These are phyloP conservation scores for Coptodon bakossiorum DNA, from an alignment of 2,113 vertebrate species.

Conservation along the genomic window DNA sequence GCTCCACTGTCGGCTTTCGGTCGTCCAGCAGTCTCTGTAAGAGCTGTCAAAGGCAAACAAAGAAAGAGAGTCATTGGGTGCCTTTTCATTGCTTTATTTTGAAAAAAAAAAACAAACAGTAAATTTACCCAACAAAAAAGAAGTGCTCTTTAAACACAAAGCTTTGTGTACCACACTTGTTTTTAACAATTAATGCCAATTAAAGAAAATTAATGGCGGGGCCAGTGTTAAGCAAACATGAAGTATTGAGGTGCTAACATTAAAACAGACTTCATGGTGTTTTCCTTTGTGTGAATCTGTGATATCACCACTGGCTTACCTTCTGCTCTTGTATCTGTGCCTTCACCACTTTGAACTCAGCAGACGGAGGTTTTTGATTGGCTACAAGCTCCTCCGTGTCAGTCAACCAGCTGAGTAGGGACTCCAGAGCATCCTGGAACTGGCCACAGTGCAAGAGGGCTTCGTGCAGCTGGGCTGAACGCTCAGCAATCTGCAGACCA, in stretches of 20 bases:
- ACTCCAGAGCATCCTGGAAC: slow-evolving; percentile 97
- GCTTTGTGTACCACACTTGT: slow-evolving; percentile 17
- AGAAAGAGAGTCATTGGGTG: slow-evolving; percentile 30
- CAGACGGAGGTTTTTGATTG: slow-evolving; percentile 92
- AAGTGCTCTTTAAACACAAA: slow-evolving; percentile 8
- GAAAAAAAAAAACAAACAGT: slow-evolving; percentile 32
- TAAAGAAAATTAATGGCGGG: slow-evolving; percentile 30
- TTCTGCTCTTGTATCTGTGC: slow-evolving; percentile 99
- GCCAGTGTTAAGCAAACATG: not conserved
- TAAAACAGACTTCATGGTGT: not conserved
- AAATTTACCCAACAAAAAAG: slow-evolving; percentile 34
- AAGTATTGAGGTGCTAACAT: not conserved
- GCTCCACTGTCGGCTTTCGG: slow-evolving; percentile 87
- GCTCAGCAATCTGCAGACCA: slow-evolving; percentile 82
- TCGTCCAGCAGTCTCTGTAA: slow-evolving; percentile 92
- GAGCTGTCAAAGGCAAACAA: slow-evolving; percentile 74
- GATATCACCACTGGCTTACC: slow-evolving; percentile 61
- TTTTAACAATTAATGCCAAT: slow-evolving; percentile 35
- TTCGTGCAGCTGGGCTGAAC: slow-evolving; percentile 90
- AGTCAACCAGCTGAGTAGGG: slow-evolving; percentile 91
- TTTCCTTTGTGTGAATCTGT: not conserved
- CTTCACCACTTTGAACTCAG: slow-evolving; percentile 98
- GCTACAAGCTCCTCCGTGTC: slow-evolving; percentile 95
- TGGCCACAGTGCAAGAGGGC: slow-evolving; percentile 92
- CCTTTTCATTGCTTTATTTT: not conserved